Conservation (phyloP, 2,797 vertebrate genomes). For the Lacerta bilineata region DNA sequence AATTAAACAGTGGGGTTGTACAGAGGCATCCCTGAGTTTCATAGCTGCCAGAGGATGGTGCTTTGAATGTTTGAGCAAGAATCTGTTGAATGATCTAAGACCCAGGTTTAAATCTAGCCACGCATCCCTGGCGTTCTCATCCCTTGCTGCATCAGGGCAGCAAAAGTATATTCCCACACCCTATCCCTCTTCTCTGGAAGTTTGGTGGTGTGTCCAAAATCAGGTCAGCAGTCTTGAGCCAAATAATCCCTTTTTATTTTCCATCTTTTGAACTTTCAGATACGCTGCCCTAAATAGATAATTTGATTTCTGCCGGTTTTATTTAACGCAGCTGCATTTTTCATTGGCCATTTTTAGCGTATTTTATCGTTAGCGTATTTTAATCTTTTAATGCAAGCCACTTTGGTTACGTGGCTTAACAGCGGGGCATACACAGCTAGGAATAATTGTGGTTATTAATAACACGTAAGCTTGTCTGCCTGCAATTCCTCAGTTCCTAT, state of each 20-base stretch:
- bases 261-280: neutral
- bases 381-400: too few relatives aligned
- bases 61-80: neutral
- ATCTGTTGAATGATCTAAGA: neutral
- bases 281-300: too few relatives aligned
- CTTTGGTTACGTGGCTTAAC: too few relatives aligned
- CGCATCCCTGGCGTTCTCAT: too few relatives aligned
- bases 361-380: neutral
- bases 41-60: neutral
- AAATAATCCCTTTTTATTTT: neutral
- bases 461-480: too few relatives aligned
- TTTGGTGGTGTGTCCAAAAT: neutral
- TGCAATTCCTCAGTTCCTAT: too few relatives aligned
- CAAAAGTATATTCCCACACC: neutral
- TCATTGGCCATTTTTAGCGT: neutral
- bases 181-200: neutral
- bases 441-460: too few relatives aligned
- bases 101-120: too few relatives aligned
- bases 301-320: neutral
- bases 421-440: too few relatives aligned
- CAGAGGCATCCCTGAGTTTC: neutral
- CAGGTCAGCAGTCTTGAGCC: neutral
- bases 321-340: neutral
- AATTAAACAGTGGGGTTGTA: neutral
- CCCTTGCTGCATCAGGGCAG: too few relatives aligned